A percentile compares a stretch with the other conserved stretches of the same genome.
These are phyloP conservation scores for Drosophila grimshawi DNA, from an alignment of 1,140 invertebrate genomes.

Conservation along the genomic window DNA sequence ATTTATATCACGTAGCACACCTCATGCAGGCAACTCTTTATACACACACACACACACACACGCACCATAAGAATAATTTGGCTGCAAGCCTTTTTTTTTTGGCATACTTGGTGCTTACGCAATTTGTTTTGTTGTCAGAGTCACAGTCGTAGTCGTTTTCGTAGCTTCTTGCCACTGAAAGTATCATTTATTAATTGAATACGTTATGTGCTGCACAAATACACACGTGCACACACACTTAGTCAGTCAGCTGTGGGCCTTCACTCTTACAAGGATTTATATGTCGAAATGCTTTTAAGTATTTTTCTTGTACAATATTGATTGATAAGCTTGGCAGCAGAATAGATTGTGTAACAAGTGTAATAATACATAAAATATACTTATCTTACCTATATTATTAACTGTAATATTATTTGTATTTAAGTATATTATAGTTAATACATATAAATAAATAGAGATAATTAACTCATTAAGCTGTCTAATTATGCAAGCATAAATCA, in stretches of 20 bases:
- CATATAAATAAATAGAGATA: too few species aligned
- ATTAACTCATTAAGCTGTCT: not conserved
- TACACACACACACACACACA: conserved; percentile 2
- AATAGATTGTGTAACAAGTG: not conserved
- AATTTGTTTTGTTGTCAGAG: conserved; percentile 27
- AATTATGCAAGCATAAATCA: not conserved
- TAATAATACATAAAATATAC: not conserved
- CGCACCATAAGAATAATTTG: conserved; percentile 15
- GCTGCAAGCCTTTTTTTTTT: conserved; percentile 15
- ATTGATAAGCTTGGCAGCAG: not conserved
- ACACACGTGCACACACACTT: not conserved
- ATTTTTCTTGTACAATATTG: not conserved
- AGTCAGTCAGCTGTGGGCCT: not conserved
- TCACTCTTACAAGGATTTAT: not conserved
- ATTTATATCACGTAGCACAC: conserved; percentile 47
- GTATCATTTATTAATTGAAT: conserved; percentile 15
- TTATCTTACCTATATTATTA: not conserved
- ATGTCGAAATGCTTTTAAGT: conserved; percentile 14
- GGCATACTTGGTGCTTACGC: conserved; percentile 21
- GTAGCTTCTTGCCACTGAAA: not conserved
- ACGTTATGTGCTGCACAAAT: not conserved
- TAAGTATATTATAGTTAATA: too few species aligned
- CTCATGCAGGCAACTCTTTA: conserved; percentile 42
- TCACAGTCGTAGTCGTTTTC: not conserved
- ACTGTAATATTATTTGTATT: too few species aligned